These are phyloP conservation scores for Anas platyrhynchos DNA, from an alignment of 2,113 vertebrate genomes.

Conservation along the genomic window DNA sequence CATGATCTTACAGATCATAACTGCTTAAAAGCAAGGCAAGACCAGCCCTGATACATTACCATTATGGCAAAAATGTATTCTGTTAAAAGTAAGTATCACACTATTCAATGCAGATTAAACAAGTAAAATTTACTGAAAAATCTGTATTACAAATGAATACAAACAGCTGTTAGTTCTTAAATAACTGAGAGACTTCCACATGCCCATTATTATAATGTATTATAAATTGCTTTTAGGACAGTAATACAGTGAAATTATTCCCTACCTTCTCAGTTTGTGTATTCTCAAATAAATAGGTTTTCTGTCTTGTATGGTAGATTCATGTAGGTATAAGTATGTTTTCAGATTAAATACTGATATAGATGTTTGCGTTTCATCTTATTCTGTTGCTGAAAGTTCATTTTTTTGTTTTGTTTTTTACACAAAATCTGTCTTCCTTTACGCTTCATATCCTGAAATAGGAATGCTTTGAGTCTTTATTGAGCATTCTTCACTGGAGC, in stretches of 20 bases:
- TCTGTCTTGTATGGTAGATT: background rate
- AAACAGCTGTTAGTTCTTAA: background rate
- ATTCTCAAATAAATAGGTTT: background rate
- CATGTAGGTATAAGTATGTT: background rate
- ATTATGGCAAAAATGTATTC: background rate
- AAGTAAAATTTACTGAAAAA: background rate
- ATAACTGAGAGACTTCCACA: background rate
- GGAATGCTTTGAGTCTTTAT: constrained; percentile 97
- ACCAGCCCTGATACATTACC: background rate
- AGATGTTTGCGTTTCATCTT: background rate
- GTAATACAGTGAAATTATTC: background rate
- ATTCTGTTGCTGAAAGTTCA: background rate
- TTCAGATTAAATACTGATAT: background rate
- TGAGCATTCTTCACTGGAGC: constrained; percentile 98
- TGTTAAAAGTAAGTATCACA: background rate
- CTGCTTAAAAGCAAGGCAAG: background rate
- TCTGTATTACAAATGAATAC: background rate
- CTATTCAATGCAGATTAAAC: background rate
- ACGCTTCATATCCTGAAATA: constrained; percentile 53
- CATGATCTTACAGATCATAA: background rate
- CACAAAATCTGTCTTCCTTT: background rate
- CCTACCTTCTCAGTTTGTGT: background rate
- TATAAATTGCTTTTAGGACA: background rate
- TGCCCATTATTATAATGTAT: background rate
- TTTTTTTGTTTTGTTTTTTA: background rate